phyloP scores from a whole-genome alignment of 2,888 invertebrate species.

The Saturnia japonica region DNA sequence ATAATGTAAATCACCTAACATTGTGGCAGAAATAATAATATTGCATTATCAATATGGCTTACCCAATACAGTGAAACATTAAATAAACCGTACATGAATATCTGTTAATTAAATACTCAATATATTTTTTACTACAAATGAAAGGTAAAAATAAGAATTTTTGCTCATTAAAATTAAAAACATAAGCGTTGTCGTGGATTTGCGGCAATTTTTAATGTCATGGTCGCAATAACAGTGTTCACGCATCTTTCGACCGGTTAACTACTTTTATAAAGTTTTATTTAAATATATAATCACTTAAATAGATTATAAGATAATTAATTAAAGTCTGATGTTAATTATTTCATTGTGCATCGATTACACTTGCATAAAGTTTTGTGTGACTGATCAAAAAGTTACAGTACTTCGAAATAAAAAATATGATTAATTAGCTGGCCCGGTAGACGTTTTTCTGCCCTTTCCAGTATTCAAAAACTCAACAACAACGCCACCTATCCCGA shows the following conservation, averaged over 20 bases:
- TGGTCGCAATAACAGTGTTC: constrained; percentile 16
- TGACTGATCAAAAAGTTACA: no score
- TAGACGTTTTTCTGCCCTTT: no score
- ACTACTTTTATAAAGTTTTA: background rate
- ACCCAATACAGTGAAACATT: background rate
- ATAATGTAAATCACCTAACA: no score
- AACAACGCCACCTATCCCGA: no score
- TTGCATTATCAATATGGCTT: background rate
- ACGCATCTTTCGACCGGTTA: constrained; percentile 22
- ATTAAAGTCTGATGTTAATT: background rate
- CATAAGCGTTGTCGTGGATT: background rate
- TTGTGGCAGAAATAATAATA: background rate
- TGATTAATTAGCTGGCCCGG: no score
- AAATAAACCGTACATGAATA: background rate
- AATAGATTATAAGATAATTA: background rate
- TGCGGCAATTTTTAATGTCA: constrained; percentile 20
- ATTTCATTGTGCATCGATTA: background rate
- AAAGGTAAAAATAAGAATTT: constrained; percentile 1
- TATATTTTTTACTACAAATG: background rate
- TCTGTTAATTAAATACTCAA: background rate
- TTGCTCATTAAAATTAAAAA: background rate
- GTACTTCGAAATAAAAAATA: no score
- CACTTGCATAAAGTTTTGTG: no score
- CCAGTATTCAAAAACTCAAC: no score
- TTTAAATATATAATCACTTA: constrained; percentile 9